These are phyloP conservation scores for Antheraea pernyi DNA, from an alignment of 1,140 invertebrate species.

Conservation along the genomic window DNA sequence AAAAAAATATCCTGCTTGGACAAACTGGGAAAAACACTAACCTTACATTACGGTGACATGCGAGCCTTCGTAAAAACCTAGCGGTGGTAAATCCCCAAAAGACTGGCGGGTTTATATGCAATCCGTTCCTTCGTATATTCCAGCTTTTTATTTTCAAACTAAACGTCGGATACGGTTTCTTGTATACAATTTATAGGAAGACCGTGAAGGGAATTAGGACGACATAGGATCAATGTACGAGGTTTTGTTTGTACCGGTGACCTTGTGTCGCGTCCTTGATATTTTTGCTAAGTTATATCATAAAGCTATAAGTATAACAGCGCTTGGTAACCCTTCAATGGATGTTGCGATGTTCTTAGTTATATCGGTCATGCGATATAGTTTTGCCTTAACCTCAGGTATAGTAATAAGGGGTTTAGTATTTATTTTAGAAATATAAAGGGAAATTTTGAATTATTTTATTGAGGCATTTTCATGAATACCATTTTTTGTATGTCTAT, in stretches of 20 bases:
- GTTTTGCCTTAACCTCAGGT: no score
- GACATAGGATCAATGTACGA: not conserved
- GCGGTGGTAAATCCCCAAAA: slow-evolving; percentile 45
- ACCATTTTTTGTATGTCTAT: no score
- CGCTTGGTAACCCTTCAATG: no score
- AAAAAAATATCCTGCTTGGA: not conserved
- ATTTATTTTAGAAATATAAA: no score
- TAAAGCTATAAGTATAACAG: no score
- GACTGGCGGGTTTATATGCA: slow-evolving; percentile 45
- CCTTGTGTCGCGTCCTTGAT: not conserved
- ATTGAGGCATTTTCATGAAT: no score
- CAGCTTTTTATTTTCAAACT: slow-evolving; percentile 50
- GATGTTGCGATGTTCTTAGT: no score
- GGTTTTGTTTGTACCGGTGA: not conserved
- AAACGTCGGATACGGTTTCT: slow-evolving; percentile 41
- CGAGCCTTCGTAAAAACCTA: slow-evolving; percentile 30
- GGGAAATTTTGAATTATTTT: no score
- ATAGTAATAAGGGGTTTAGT: no score
- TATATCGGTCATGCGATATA: no score
- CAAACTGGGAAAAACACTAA: not conserved
- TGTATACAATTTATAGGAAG: slow-evolving; percentile 23
- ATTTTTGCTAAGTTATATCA: not conserved
- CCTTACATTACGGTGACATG: slow-evolving; percentile 28
- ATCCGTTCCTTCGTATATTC: slow-evolving; percentile 43
- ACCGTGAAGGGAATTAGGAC: slow-evolving; percentile 10